A percentile compares a stretch with the other conserved stretches of the same genome.
Evolutionary conservation across 2,113 vertebrate genomes (phyloP).

Genomic region (Macquaria australasica): DNA sequence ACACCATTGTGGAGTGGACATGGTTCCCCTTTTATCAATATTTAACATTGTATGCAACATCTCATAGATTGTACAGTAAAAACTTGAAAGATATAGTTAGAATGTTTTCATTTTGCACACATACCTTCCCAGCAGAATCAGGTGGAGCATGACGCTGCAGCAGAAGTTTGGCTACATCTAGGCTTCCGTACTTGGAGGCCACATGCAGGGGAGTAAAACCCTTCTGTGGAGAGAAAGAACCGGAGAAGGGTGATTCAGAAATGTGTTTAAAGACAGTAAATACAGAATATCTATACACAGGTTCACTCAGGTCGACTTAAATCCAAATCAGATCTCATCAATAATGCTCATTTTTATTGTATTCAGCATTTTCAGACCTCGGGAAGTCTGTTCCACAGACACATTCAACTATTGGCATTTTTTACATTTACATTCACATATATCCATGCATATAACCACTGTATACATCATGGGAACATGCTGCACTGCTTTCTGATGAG

Average conservation of each 20-base stretch:
- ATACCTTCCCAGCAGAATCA: constrained; percentile 95
- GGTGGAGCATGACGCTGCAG: constrained; percentile 91
- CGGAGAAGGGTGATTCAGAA: not conserved
- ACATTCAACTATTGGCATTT: too few relatives aligned
- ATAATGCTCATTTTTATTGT: not conserved
- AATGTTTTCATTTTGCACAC: not conserved
- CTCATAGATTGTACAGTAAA: not conserved
- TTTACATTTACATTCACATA: too few relatives aligned
- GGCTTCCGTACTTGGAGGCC: constrained; percentile 95
- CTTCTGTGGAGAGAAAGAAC: constrained; percentile 86
- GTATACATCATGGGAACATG: too few relatives aligned
- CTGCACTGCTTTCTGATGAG: not conserved
- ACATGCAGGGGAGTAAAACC: constrained; percentile 97
- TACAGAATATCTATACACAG: not conserved
- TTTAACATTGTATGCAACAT: not conserved
- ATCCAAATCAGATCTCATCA: not conserved
- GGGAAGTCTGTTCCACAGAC: too few relatives aligned
- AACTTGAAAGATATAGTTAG: not conserved
- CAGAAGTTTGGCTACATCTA: constrained; percentile 95
- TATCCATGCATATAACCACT: too few relatives aligned
- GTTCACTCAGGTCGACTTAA: not conserved
- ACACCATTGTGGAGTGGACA: not conserved
- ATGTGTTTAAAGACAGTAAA: not conserved
- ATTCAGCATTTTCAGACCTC: too few relatives aligned
- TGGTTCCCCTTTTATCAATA: not conserved